Evolutionary conservation across 2,888 invertebrate genomes (phyloP).

Genomic region (Onthophagus sagittarius): DNA sequence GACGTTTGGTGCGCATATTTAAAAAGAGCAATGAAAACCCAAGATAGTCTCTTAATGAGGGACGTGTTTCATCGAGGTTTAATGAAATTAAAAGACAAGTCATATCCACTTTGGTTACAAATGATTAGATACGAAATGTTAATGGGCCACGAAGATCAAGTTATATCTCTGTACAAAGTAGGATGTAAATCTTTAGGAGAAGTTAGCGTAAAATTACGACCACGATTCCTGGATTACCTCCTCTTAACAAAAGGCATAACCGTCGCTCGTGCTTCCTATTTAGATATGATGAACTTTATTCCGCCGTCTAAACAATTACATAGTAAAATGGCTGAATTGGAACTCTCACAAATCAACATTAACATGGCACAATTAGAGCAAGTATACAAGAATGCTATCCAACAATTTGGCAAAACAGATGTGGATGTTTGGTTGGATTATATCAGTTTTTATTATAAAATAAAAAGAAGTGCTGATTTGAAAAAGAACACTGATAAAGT

Average conservation of each 20-base stretch:
- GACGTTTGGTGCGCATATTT: background rate
- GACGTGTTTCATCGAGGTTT: constrained; percentile 40
- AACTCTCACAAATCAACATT: constrained; percentile 32
- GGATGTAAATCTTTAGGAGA: constrained; percentile 52
- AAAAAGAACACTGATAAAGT: background rate
- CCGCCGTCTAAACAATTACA: constrained; percentile 42
- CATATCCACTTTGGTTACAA: constrained; percentile 50
- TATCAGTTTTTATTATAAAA: background rate
- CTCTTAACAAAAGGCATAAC: constrained; percentile 49
- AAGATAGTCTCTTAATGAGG: constrained; percentile 43
- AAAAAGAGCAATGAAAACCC: constrained; percentile 39
- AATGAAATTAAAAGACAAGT: constrained; percentile 42
- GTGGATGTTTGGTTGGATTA: constrained; percentile 67
- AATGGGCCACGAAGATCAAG: constrained; percentile 42
- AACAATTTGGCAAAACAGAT: constrained; percentile 63
- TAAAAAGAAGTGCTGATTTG: background rate
- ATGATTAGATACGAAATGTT: constrained; percentile 42
- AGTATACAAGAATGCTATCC: background rate
- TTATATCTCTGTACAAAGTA: constrained; percentile 46
- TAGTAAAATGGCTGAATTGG: constrained; percentile 50
- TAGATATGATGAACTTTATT: constrained; percentile 47
- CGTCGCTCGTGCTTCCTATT: constrained; percentile 60
- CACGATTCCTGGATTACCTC: constrained; percentile 59
- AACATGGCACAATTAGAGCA: background rate
- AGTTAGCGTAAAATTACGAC: constrained; percentile 55